Conservation (phyloP, 2,113 vertebrate species). For the Chroicocephalus ridibundus region DNA sequence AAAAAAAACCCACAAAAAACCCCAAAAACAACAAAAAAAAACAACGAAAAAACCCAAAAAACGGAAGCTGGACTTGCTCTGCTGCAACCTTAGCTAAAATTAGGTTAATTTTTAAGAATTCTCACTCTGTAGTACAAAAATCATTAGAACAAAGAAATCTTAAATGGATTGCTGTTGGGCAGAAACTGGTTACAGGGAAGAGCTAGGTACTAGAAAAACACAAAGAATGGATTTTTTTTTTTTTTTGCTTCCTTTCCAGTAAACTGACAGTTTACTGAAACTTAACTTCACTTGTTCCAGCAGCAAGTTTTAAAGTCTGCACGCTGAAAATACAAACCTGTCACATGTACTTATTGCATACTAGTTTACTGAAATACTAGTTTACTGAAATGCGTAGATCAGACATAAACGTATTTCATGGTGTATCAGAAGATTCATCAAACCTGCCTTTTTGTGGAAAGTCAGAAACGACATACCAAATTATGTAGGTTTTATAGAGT, state of each 20-base stretch:
- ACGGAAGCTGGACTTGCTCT: not conserved
- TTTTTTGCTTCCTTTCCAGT: not conserved
- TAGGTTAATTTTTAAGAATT: not conserved
- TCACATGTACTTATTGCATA: too few species aligned
- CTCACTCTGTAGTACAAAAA: not conserved
- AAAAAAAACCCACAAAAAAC: too few species aligned
- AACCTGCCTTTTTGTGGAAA: not conserved
- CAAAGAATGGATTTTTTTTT: not conserved
- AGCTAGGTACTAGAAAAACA: not conserved
- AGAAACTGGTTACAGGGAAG: not conserved
- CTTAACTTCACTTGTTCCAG: not conserved
- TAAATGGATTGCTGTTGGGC: not conserved
- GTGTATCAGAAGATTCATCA: rapidly evolving
- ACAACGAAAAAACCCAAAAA: not conserved
- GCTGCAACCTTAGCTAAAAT: not conserved
- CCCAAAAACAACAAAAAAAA: not conserved
- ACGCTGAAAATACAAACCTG: not conserved
- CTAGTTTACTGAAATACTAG: not conserved
- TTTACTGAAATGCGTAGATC: not conserved
- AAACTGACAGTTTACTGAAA: not conserved
- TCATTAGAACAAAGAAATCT: not conserved
- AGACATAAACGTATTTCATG: not conserved
- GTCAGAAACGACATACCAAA: not conserved
- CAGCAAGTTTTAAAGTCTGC: not conserved
- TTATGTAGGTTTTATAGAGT: not conserved